A percentile compares a stretch with the other conserved stretches of the same genome.
phyloP scores from a whole-genome alignment of 2,888 invertebrate genomes.

The Ormyrus nitidulus region DNA sequence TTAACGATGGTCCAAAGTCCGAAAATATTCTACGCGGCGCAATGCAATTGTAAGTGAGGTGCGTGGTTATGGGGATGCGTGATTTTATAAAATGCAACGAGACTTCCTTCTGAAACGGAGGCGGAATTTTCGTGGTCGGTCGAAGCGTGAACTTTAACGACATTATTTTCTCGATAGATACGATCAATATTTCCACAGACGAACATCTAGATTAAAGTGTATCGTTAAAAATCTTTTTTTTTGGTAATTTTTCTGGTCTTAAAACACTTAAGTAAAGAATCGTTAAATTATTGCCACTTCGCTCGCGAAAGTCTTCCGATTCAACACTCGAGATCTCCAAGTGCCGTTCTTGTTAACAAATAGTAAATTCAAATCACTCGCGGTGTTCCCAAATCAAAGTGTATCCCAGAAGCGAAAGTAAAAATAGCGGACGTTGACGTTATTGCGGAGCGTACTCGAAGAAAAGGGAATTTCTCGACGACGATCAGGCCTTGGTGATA shows the following conservation, averaged over 20 bases:
- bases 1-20: neutral
- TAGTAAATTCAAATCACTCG: neutral
- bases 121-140: conserved; percentile 12
- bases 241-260: neutral
- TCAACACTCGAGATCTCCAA: conserved; percentile 5
- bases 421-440: neutral
- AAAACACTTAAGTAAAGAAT: neutral
- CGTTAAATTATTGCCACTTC: conserved; percentile 26
- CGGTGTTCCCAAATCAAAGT: neutral
- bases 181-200: conserved; percentile 33
- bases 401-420: neutral
- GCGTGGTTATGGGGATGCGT: neutral
- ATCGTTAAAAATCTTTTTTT: neutral
- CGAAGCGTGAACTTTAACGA: conserved; percentile 33
- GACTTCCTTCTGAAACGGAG: neutral
- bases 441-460: conserved; percentile 52
- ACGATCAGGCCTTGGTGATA: conserved; percentile 12
- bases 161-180: conserved; percentile 13
- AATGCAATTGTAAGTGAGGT: neutral
- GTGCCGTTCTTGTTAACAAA: neutral
- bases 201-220: conserved; percentile 26
- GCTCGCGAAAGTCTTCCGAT: neutral
- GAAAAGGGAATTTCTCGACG: conserved; percentile 24
- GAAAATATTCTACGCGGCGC: neutral
- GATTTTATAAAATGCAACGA: conserved; percentile 9